These are phyloP conservation scores for Lithophane semibrunnea DNA, from an alignment of 2,888 invertebrate genomes.

Conservation along the genomic window DNA sequence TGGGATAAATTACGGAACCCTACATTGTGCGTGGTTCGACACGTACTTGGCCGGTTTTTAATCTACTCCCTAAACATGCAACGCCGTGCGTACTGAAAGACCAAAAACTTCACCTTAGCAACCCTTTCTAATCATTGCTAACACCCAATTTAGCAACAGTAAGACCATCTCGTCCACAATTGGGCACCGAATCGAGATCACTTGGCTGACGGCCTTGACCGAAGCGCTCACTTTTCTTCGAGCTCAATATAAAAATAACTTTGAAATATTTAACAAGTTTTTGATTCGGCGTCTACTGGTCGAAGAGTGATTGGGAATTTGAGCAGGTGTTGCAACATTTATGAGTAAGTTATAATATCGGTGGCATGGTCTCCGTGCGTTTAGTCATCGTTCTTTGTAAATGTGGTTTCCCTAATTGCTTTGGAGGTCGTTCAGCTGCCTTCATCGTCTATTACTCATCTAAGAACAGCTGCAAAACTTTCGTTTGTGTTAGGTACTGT, in stretches of 20 bases:
- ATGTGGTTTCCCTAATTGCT: neutral
- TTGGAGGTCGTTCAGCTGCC: neutral
- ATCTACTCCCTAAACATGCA: neutral
- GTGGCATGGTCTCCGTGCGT: conserved; percentile 3
- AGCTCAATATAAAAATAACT: conserved; percentile 38
- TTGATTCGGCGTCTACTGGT: conserved; percentile 23
- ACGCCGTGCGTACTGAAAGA: neutral
- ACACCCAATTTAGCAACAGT: conserved; percentile 26
- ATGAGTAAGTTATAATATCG: neutral
- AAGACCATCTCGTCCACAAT: conserved; percentile 43
- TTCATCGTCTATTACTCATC: conserved; percentile 16
- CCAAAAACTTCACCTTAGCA: neutral
- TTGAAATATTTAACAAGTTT: conserved; percentile 56
- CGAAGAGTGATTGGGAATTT: conserved; percentile 41
- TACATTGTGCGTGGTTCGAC: too few species aligned
- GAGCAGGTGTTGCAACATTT: conserved; percentile 25
- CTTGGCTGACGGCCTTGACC: conserved; percentile 63
- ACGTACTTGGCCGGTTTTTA: neutral
- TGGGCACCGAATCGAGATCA: conserved; percentile 54
- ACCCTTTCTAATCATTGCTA: conserved; percentile 26
- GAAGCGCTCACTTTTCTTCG: conserved; percentile 54
- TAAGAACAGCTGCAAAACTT: neutral
- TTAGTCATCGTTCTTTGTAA: neutral
- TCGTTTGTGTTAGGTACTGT: neutral
- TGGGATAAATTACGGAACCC: too few species aligned